phyloP scores from a whole-genome alignment of 2,113 vertebrate genomes.

The Prolemur simus region DNA sequence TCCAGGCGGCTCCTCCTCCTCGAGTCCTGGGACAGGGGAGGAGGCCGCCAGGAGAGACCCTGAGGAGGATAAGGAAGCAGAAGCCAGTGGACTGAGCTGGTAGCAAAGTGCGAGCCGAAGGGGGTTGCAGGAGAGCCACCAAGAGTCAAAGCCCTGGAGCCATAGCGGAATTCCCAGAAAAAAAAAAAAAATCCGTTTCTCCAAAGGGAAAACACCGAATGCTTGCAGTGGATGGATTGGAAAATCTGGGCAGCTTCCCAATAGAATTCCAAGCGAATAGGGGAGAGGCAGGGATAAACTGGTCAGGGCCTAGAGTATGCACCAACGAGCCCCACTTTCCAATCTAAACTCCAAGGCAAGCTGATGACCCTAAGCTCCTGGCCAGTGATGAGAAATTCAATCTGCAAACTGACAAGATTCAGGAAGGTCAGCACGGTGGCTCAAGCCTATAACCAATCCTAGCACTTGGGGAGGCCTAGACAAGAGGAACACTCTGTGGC shows the following conservation, averaged over 20 bases:
- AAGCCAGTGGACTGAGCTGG: not conserved
- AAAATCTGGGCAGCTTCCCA: not conserved
- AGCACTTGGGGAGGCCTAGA: too few species aligned
- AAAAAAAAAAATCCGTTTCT: not conserved
- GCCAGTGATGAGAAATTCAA: not conserved
- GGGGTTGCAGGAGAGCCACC: rapidly evolving
- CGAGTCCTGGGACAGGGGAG: rapidly evolving
- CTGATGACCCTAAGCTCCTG: not conserved
- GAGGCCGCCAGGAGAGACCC: not conserved
- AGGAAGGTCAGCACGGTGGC: not conserved
- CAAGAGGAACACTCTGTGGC: too few species aligned
- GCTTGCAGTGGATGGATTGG: not conserved
- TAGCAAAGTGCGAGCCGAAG: not conserved
- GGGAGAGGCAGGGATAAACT: not conserved
- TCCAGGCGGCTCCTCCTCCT: not conserved
- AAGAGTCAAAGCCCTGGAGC: not conserved
- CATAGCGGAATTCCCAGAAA: not conserved
- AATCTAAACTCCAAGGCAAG: not conserved
- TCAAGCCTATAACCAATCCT: too few species aligned
- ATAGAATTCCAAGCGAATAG: not conserved
- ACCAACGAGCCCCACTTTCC: not conserved
- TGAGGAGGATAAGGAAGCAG: not conserved
- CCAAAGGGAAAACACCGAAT: not conserved
- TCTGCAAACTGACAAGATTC: not conserved
- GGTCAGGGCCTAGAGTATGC: not conserved